Percentiles rank a stretch among this genome's conserved stretches.
phyloP scores from a whole-genome alignment of 1,140 invertebrate species.

The Drosophila nigrodunni region DNA sequence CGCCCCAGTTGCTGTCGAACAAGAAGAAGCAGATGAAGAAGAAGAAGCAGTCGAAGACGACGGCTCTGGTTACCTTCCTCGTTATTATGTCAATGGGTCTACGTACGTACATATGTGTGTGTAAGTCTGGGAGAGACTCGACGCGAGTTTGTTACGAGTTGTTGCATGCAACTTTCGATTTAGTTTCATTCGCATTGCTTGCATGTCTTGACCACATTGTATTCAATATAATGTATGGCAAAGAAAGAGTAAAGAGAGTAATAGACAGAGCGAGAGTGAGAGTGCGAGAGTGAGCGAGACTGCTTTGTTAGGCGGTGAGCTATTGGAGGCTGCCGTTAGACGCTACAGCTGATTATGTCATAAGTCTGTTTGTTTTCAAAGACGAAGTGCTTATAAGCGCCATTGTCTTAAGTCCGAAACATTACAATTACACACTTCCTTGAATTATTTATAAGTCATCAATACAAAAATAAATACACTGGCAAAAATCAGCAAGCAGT shows the following conservation, averaged over 20 bases:
- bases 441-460: constrained; percentile 65
- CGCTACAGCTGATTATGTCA: constrained; percentile 66
- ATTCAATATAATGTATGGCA: constrained; percentile 48
- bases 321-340: constrained; percentile 63
- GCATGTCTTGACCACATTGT: constrained; percentile 78
- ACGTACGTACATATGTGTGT: background rate
- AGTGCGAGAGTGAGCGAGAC: background rate
- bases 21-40: constrained; percentile 25
- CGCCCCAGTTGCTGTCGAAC: constrained; percentile 53
- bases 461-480: background rate
- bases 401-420: constrained; percentile 62
- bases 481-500: too few relatives aligned
- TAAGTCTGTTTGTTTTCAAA: constrained; percentile 46
- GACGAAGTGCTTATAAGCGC: constrained; percentile 48
- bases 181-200: constrained; percentile 78
- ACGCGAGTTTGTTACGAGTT: constrained; percentile 41
- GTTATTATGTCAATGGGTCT: constrained; percentile 84
- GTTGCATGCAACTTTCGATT: constrained; percentile 80
- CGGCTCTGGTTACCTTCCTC: constrained; percentile 79
- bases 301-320: constrained; percentile 7
- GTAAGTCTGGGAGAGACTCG: constrained; percentile 31
- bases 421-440: constrained; percentile 75
- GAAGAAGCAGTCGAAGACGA: constrained; percentile 23
- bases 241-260: constrained; percentile 22
- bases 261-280: constrained; percentile 7